Evolutionary conservation across 2,797 vertebrate species (phyloP).

Genomic region (Microcaecilia unicolor): DNA sequence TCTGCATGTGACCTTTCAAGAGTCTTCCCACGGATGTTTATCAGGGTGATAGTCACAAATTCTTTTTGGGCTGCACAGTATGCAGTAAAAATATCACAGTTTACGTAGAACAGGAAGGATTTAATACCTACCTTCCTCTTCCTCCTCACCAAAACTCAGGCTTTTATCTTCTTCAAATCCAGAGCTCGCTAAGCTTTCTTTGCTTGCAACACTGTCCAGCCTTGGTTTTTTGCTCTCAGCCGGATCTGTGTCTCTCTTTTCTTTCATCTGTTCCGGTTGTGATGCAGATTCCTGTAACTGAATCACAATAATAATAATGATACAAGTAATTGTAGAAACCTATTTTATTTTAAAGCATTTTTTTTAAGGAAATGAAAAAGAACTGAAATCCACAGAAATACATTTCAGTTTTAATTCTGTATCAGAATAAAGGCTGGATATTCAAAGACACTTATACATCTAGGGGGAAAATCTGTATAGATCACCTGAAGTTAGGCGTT

Average conservation of each 20-base stretch:
- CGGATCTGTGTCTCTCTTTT: conserved; percentile 26
- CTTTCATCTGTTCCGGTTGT: conserved; percentile 36
- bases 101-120: conserved; percentile 47
- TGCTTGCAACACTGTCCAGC: conserved; percentile 48
- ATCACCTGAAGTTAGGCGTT: no score
- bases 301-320: conserved; percentile 2
- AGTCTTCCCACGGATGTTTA: conserved; percentile 61
- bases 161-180: conserved; percentile 62
- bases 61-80: conserved; percentile 49
- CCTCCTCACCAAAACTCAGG: conserved; percentile 52
- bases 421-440: no score
- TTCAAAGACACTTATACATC: no score
- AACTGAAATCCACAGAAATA: no score
- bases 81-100: conserved; percentile 50
- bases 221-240: conserved; percentile 36
- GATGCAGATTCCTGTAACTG: conserved; percentile 40
- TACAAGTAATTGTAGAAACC: no score
- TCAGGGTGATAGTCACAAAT: conserved; percentile 57
- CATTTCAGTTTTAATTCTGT: no score
- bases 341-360: no score
- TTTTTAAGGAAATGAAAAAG: no score
- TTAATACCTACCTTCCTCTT: conserved; percentile 61
- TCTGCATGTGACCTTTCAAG: conserved; percentile 38
- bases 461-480: no score
- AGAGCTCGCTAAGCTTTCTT: conserved; percentile 48